Conservation (phyloP, 2,888 invertebrate species). For the Clivina fossor region DNA sequence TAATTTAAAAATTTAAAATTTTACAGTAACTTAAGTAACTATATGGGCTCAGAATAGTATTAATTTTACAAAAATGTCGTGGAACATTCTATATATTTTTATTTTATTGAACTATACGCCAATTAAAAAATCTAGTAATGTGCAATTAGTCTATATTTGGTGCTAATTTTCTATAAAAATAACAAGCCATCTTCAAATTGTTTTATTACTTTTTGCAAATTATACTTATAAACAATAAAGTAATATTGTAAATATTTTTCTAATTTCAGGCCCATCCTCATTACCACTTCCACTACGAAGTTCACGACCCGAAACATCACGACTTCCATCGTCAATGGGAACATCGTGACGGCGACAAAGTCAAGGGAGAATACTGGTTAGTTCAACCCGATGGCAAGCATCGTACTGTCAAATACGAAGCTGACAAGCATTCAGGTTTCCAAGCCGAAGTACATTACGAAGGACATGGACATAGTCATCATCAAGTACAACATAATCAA, state of each 20-base stretch:
- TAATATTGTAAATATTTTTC: background rate
- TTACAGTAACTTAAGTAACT: too few relatives aligned
- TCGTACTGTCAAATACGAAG: conserved; percentile 49
- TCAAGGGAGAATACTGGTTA: conserved; percentile 48
- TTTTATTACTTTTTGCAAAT: background rate
- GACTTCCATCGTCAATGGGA: conserved; percentile 50
- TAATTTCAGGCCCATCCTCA: conserved; percentile 46
- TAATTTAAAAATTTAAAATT: too few relatives aligned
- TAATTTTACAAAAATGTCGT: too few relatives aligned
- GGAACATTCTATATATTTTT: too few relatives aligned
- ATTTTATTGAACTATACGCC: background rate
- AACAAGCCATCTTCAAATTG: background rate
- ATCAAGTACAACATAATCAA: conserved; percentile 16
- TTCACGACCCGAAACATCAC: conserved; percentile 49
- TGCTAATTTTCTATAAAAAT: conserved; percentile 1
- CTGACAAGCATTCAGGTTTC: conserved; percentile 48
- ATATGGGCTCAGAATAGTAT: too few relatives aligned
- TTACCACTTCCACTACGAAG: conserved; percentile 49
- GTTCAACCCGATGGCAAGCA: conserved; percentile 50
- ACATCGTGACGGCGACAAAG: conserved; percentile 46
- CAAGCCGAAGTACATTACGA: conserved; percentile 48
- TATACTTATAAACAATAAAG: background rate
- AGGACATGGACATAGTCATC: conserved; percentile 38
- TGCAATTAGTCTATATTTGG: background rate
- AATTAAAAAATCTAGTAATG: background rate